phyloP scores from a whole-genome alignment of 1,140 invertebrate genomes.

The Aphidius gifuensis region DNA sequence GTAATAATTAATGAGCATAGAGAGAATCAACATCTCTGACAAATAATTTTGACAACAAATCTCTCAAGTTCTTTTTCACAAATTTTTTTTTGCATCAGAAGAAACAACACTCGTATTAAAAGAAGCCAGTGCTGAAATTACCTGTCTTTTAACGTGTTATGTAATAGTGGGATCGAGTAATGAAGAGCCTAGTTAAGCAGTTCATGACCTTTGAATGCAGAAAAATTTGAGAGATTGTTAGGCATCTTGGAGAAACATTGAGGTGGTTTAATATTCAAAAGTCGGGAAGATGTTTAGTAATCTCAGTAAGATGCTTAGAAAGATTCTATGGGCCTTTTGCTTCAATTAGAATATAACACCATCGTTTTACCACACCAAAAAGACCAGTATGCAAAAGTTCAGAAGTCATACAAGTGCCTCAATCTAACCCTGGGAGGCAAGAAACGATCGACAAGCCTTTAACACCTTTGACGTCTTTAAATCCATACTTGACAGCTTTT shows the following conservation, averaged over 20 bases:
- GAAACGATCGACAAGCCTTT: constrained; percentile 26
- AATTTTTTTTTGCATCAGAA: constrained; percentile 26
- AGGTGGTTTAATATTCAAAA: constrained; percentile 26
- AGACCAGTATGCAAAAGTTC: constrained; percentile 34
- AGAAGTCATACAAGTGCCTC: constrained; percentile 25
- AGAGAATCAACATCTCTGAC: constrained; percentile 24
- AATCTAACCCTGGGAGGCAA: constrained; percentile 25
- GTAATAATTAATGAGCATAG: constrained; percentile 29
- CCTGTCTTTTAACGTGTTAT: constrained; percentile 25
- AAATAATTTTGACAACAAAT: constrained; percentile 28
- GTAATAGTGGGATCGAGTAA: constrained; percentile 26
- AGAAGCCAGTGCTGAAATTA: constrained; percentile 34
- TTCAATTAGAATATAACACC: constrained; percentile 16
- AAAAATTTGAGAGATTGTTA: constrained; percentile 12
- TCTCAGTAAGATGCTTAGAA: constrained; percentile 11
- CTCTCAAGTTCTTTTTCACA: constrained; percentile 21
- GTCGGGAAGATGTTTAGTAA: too few species aligned
- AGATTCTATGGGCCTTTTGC: constrained; percentile 21
- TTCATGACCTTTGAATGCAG: constrained; percentile 30
- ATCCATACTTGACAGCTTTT: too few species aligned
- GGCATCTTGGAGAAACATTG: constrained; percentile 25
- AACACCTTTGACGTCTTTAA: constrained; percentile 8
- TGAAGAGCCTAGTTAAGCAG: constrained; percentile 28
- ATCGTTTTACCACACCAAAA: constrained; percentile 25
- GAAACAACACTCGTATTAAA: constrained; percentile 23